Base-by-base conservation (phyloP, 2,888 invertebrate species). In the Spicauda simplicius region DNA sequence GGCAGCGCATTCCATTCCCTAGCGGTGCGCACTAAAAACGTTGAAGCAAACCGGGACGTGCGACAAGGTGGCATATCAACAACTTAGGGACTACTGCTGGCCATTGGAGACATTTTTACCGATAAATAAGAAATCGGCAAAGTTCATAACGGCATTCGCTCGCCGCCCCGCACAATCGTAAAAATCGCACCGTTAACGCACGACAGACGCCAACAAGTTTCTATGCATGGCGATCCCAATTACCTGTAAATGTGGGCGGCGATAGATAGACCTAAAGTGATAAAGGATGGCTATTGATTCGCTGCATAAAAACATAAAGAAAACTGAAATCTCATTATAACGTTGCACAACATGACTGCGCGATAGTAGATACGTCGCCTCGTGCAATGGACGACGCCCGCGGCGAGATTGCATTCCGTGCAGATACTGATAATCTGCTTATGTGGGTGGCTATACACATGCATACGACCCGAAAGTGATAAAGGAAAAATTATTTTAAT, bases 381-480 rank as follows among this genome's bases (percentile, higher is more conserved):
- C 41, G 41, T 14, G 71, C 64, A 71, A 72, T 74, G 72, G 78
- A 76, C 77, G 76, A 80, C 81, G 83, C 83, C 83, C 82, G 83
- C 83, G 78, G 77, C 80, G 41, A 41, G 83, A 85, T 86, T 83
- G 83, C 86, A 86, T 86, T 84, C 85, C 84, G 71, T 76, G 74
- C 77, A 80, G 83, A 82, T 80, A 41, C 41, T 41, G 41, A 41
- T 14, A 41, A 41, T 41, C 41, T 41, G 76, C 10, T 79, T 79
- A 83, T 83, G 90, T 90, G 85, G 90, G 88, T 82, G 87, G 85
- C 88, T 85, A 88, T 84, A 79, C 3, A 25, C 3, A 25, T 25
- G 25, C 5, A 88, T 80, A 80, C 80, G 80, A 80, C 80, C 80
- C 81, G 76, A 80, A 80, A 56, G 16, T 56, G 56, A 33, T 56